Conservation (phyloP, 2,888 invertebrate species). For the Parelbella ahira region DNA sequence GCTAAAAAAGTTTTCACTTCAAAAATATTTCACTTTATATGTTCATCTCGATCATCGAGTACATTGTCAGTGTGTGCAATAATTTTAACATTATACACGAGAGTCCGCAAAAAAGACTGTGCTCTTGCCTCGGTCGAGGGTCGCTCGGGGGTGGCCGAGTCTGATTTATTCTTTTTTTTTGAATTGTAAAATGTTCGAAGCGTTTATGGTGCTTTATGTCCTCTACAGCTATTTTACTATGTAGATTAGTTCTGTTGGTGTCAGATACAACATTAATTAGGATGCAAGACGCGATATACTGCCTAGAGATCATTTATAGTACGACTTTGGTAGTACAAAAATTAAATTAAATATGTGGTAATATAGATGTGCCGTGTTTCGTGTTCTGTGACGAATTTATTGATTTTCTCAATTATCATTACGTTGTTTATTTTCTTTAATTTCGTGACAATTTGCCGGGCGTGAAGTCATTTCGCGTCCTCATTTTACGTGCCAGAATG, state of each 20-base stretch:
- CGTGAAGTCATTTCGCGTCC: slow-evolving; percentile 49
- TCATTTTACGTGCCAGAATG: slow-evolving; percentile 73
- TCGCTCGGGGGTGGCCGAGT: slow-evolving; percentile 23
- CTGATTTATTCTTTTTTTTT: too few species aligned
- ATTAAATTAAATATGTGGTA: neutral
- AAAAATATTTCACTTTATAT: too few species aligned
- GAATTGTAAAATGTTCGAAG: slow-evolving; percentile 43
- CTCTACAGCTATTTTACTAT: slow-evolving; percentile 48
- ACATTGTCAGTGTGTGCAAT: slow-evolving; percentile 19
- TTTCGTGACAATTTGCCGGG: slow-evolving; percentile 56
- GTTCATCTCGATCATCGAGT: too few species aligned
- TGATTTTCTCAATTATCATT: slow-evolving; percentile 37
- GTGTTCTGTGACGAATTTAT: slow-evolving; percentile 67
- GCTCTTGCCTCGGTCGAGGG: too few species aligned
- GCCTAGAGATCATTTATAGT: slow-evolving; percentile 51
- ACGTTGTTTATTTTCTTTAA: too few species aligned
- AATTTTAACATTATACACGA: slow-evolving; percentile 24
- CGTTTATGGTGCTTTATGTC: slow-evolving; percentile 61
- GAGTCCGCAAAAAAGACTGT: too few species aligned
- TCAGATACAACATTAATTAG: too few species aligned
- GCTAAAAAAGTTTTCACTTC: too few species aligned
- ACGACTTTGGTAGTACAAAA: slow-evolving; percentile 68
- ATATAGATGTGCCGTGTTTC: slow-evolving; percentile 46
- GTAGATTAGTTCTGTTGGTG: slow-evolving; percentile 38
- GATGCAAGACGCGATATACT: slow-evolving; percentile 23